A percentile compares a stretch with the other conserved stretches of the same genome.
These are phyloP conservation scores for Gonatopus flavifemur DNA, from an alignment of 1,140 invertebrate genomes.

Conservation along the genomic window DNA sequence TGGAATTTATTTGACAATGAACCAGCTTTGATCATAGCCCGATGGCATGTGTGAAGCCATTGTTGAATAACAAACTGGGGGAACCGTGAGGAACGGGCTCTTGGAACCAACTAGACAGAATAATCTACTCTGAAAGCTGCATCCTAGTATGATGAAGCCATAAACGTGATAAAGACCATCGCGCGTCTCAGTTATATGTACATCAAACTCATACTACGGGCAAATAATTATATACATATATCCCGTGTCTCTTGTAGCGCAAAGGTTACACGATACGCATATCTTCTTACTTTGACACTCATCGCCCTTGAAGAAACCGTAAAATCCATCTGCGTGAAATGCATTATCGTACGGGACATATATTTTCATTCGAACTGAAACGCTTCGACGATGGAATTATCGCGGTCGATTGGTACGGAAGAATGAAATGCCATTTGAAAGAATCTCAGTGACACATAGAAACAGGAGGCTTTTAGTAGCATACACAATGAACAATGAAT, in stretches of 20 bases:
- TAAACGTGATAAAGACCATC: conserved; percentile 31
- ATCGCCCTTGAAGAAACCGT: neutral
- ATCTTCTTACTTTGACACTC: conserved; percentile 13
- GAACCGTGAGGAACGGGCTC: conserved; percentile 10
- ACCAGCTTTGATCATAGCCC: too few relatives aligned
- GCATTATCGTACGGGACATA: conserved; percentile 19
- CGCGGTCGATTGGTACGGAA: too few relatives aligned
- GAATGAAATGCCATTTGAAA: too few relatives aligned
- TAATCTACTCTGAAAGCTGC: conserved; percentile 11
- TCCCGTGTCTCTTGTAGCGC: conserved; percentile 18
- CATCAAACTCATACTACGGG: conserved; percentile 17
- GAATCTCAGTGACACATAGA: too few relatives aligned
- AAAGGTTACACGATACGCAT: conserved; percentile 11
- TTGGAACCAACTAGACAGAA: conserved; percentile 6
- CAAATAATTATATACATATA: conserved; percentile 30
- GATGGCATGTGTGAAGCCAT: neutral
- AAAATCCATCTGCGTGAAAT: conserved; percentile 21
- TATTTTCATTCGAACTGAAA: conserved; percentile 18
- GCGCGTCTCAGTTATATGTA: neutral
- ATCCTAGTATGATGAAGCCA: conserved; percentile 22
- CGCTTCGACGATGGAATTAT: too few relatives aligned
- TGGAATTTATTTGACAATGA: too few relatives aligned
- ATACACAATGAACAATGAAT: too few relatives aligned
- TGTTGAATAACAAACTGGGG: conserved; percentile 5
- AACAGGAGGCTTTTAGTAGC: too few relatives aligned